phyloP scores from a whole-genome alignment of 2,113 vertebrate genomes.

The Spilogale gracilis region DNA sequence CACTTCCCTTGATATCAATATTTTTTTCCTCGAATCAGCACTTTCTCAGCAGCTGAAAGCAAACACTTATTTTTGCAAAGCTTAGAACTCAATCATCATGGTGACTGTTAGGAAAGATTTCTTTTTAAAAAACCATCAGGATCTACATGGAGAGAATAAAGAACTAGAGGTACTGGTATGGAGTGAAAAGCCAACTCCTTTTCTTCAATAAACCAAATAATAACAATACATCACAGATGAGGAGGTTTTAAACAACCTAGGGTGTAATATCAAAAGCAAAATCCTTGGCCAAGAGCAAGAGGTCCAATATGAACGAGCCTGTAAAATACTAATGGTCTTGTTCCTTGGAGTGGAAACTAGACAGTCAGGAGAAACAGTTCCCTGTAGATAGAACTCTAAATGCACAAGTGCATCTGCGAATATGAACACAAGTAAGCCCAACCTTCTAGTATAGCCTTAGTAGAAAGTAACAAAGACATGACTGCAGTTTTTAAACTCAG shows the following conservation, averaged over 20 bases:
- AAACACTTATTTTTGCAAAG: conserved; percentile 53
- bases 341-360: background rate
- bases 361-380: background rate
- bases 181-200: conserved; percentile 31
- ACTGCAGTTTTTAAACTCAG: conserved; percentile 51
- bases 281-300: background rate
- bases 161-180: background rate
- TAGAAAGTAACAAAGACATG: conserved; percentile 19
- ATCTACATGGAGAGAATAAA: background rate
- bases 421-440: background rate
- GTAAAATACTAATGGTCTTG: background rate
- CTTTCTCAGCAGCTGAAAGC: conserved; percentile 54
- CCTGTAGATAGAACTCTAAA: background rate
- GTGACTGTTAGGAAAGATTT: background rate
- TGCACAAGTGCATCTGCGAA: background rate
- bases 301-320: background rate
- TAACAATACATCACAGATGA: background rate
- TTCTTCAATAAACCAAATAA: conserved; percentile 42
- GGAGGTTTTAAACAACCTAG: background rate
- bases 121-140: background rate
- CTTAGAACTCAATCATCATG: conserved; percentile 41
- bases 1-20: conserved; percentile 40
- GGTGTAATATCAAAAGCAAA: background rate
- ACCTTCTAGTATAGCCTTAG: background rate
- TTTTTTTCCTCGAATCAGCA: conserved; percentile 47